phyloP scores from a whole-genome alignment of 2,888 invertebrate species.

The Hypsopygia costalis region DNA sequence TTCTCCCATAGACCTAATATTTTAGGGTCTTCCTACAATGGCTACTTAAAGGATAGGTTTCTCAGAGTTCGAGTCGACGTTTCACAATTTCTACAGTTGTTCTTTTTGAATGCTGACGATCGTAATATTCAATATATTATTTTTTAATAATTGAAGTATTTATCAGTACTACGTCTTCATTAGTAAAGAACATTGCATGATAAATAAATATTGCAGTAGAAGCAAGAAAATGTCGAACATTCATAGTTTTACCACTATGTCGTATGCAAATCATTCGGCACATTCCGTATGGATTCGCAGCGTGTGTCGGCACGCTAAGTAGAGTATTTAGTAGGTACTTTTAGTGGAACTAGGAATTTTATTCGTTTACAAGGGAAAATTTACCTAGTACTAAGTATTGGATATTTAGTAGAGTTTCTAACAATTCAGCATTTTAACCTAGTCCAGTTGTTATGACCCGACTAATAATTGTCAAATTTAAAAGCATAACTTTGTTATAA shows the following conservation, averaged over 20 bases:
- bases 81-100: too few species aligned
- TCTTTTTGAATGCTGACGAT: too few species aligned
- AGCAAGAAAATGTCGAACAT: constrained; percentile 4
- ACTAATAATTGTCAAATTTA: constrained; percentile 16
- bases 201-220: neutral
- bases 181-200: too few species aligned
- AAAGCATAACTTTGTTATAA: too few species aligned
- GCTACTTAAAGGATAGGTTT: too few species aligned
- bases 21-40: too few species aligned
- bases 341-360: constrained; percentile 41
- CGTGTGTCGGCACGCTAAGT: constrained; percentile 9
- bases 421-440: constrained; percentile 45
- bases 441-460: constrained; percentile 37
- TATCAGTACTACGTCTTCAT: too few species aligned
- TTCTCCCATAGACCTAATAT: too few species aligned
- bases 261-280: constrained; percentile 18
- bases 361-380: constrained; percentile 39
- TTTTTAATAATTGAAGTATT: too few species aligned
- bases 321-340: constrained; percentile 6
- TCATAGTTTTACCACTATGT: constrained; percentile 11
- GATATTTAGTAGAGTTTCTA: constrained; percentile 37
- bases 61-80: too few species aligned
- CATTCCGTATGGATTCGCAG: constrained; percentile 7
- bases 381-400: constrained; percentile 28
- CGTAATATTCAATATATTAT: too few species aligned